phyloP scores from a whole-genome alignment of 2,888 invertebrate genomes.

The Drosophila mayaguana region DNA sequence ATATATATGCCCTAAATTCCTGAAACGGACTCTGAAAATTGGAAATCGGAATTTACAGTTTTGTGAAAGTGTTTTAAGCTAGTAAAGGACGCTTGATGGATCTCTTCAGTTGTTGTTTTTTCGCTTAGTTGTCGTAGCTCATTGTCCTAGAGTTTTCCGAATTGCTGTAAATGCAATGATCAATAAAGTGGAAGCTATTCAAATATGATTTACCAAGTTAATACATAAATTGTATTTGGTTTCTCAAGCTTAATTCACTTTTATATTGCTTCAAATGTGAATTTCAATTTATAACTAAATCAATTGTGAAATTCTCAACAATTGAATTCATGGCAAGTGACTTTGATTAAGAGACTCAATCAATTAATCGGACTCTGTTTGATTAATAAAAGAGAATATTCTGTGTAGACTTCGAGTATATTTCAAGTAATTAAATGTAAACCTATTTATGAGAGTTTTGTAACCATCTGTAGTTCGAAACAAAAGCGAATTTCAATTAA shows the following conservation, averaged over 20 bases:
- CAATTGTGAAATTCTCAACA: background rate
- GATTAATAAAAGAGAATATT: background rate
- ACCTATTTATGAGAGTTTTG: slow-evolving; percentile 1
- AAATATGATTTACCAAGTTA: too few species aligned
- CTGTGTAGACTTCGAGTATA: background rate
- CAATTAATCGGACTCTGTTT: background rate
- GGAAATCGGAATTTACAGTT: too few species aligned
- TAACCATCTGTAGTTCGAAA: slow-evolving; percentile 12
- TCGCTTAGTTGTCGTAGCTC: too few species aligned
- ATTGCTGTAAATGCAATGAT: too few species aligned
- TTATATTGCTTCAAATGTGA: background rate
- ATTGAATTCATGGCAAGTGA: background rate
- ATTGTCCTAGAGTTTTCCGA: too few species aligned
- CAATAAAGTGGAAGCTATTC: too few species aligned
- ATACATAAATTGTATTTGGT: too few species aligned
- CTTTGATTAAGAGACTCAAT: background rate
- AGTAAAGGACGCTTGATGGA: too few species aligned
- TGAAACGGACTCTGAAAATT: too few species aligned
- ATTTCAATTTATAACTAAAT: background rate
- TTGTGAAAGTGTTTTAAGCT: too few species aligned
- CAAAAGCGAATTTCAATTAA: slow-evolving; percentile 37
- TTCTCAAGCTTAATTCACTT: background rate
- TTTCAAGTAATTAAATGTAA: slow-evolving; percentile 4
- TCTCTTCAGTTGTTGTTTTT: too few species aligned
- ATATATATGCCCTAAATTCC: too few species aligned